Evolutionary conservation across 1,140 invertebrate genomes (phyloP).

Genomic region (Diabrotica virgifera): DNA sequence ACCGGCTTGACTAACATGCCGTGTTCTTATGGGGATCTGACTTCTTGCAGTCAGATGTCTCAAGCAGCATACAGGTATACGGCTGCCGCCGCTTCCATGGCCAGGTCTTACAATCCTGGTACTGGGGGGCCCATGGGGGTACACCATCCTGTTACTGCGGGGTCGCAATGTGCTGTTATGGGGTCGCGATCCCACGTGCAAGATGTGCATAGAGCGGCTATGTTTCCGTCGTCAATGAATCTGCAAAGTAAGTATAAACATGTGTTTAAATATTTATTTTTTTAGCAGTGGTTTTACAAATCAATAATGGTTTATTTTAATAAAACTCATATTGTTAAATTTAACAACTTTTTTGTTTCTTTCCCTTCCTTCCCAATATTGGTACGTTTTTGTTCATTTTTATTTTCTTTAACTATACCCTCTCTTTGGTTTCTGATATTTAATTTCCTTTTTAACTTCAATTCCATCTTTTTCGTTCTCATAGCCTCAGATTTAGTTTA

Average conservation of each 20-base stretch:
- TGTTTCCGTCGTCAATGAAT: slow-evolving; percentile 64
- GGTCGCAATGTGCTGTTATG: slow-evolving; percentile 59
- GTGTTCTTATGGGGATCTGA: slow-evolving; percentile 78
- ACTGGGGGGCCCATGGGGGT: slow-evolving; percentile 49
- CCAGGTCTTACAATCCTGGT: slow-evolving; percentile 50
- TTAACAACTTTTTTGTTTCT: no score
- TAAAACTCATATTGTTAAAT: no score
- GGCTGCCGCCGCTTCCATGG: slow-evolving; percentile 57
- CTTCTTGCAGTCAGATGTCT: slow-evolving; percentile 83
- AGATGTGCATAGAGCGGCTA: slow-evolving; percentile 58
- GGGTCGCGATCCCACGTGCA: slow-evolving; percentile 54
- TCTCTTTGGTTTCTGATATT: no score
- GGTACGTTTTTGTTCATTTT: no score
- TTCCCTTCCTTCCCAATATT: no score
- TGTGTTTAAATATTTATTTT: slow-evolving; percentile 3
- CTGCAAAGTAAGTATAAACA: slow-evolving; percentile 56
- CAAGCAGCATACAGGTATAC: slow-evolving; percentile 71
- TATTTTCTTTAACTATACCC: no score
- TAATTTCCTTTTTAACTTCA: no score
- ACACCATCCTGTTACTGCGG: slow-evolving; percentile 53
- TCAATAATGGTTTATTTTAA: no score
- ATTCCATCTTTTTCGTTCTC: no score
- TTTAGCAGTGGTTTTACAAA: not conserved
- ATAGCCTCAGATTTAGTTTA: no score
- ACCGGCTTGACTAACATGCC: slow-evolving; percentile 63